Evolutionary conservation across 2,113 vertebrate genomes (phyloP).

Genomic region (Edolisoma coerulescens): DNA sequence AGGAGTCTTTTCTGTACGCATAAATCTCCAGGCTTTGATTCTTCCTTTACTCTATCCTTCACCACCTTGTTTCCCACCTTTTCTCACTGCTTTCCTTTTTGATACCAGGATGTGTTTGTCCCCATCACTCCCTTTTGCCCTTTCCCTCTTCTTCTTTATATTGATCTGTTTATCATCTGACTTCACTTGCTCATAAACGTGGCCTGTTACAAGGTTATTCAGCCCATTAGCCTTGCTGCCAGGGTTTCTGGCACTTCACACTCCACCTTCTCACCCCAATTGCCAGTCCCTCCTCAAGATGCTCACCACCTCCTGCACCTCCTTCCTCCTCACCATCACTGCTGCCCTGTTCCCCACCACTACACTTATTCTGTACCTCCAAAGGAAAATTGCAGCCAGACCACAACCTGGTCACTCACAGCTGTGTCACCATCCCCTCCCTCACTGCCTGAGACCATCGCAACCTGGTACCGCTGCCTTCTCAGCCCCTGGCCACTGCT

Average conservation of each 20-base stretch:
- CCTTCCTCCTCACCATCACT: not conserved
- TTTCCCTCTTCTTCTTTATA: not conserved
- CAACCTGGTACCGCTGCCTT: not conserved
- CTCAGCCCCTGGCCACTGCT: not conserved
- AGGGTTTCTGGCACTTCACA: not conserved
- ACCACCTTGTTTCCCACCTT: not conserved
- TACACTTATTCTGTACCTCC: rapidly evolving
- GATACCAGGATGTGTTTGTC: not conserved
- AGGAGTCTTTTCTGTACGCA: not conserved
- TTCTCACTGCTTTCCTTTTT: not conserved
- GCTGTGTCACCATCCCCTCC: not conserved
- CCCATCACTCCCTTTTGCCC: not conserved
- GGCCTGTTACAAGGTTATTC: not conserved
- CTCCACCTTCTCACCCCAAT: not conserved
- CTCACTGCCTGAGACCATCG: not conserved
- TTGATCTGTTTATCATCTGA: not conserved
- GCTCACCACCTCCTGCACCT: not conserved
- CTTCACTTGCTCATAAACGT: not conserved
- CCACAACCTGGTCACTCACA: not conserved
- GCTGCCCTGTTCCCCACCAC: not conserved
- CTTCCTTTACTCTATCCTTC: not conserved
- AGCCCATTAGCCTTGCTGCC: not conserved
- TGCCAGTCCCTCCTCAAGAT: not conserved
- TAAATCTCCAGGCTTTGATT: not conserved
- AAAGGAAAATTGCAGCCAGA: not conserved